Conservation (phyloP, 1,140 invertebrate genomes). For the Tachypleus tridentatus region DNA sequence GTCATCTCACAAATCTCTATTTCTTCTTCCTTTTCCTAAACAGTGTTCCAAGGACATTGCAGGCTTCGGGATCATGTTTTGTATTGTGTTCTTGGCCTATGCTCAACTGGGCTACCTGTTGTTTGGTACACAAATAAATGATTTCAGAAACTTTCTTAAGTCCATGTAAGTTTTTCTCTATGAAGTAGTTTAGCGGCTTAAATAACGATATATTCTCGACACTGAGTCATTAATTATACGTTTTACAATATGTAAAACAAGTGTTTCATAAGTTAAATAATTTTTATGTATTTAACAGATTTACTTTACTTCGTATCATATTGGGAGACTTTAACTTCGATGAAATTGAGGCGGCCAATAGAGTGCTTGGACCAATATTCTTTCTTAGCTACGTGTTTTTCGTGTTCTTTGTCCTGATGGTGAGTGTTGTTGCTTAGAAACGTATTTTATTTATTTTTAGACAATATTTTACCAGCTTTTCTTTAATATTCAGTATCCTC, state of each 20-base stretch:
- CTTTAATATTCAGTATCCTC: no score
- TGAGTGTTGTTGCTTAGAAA: constrained; percentile 27
- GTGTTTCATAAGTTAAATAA: no score
- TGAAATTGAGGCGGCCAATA: constrained; percentile 54
- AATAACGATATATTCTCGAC: no score
- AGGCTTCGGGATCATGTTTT: constrained; percentile 68
- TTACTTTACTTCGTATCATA: constrained; percentile 61
- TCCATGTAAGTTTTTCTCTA: constrained; percentile 27
- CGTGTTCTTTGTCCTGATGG: constrained; percentile 66
- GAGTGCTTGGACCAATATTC: constrained; percentile 59
- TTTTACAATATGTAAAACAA: no score
- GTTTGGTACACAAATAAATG: constrained; percentile 51
- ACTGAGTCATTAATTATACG: no score
- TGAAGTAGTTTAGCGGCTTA: no score
- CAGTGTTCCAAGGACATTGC: constrained; percentile 57
- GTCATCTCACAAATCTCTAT: no score
- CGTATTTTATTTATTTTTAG: no score
- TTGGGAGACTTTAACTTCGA: constrained; percentile 68
- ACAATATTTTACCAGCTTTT: no score
- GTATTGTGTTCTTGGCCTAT: constrained; percentile 67
- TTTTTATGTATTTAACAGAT: constrained; percentile 24
- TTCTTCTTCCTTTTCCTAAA: neutral
- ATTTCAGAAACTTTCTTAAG: constrained; percentile 29
- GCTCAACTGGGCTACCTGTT: constrained; percentile 54
- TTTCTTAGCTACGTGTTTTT: constrained; percentile 66